Evolutionary conservation across 2,797 vertebrate genomes (phyloP).

Genomic region (Enteromius viviparus): DNA sequence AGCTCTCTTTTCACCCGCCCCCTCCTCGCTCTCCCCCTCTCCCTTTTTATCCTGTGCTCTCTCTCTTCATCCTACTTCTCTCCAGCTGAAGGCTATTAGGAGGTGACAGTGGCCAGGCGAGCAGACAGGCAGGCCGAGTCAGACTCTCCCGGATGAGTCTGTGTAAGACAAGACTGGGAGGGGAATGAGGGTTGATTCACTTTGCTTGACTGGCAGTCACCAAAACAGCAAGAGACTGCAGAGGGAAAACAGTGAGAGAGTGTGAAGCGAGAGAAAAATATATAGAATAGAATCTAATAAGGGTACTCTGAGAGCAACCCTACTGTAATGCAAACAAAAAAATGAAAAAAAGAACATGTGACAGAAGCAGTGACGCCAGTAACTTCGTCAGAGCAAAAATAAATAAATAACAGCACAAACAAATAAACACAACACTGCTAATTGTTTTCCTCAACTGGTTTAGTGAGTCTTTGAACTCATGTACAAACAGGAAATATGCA

Average conservation of each 20-base stretch:
- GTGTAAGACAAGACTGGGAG: constrained; percentile 42
- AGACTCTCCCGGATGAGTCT: constrained; percentile 16
- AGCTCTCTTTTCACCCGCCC: constrained; percentile 71
- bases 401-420: neutral
- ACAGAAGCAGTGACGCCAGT: constrained; percentile 4
- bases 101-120: constrained; percentile 67
- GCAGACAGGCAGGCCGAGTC: constrained; percentile 29
- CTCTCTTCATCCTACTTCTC: constrained; percentile 54
- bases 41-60: constrained; percentile 42
- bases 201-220: constrained; percentile 42
- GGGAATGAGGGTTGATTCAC: constrained; percentile 48
- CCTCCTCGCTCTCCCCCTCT: constrained; percentile 36
- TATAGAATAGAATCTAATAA: neutral
- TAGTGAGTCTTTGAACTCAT: neutral
- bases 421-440: neutral
- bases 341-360: neutral
- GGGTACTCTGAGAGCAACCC: neutral
- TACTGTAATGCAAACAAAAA: neutral
- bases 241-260: constrained; percentile 17
- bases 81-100: constrained; percentile 74
- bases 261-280: neutral
- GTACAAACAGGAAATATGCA: neutral
- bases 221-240: constrained; percentile 35
- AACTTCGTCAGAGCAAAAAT: neutral
- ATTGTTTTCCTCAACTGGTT: neutral